Evolutionary conservation across 2,888 invertebrate species (phyloP), one percentile per base, ranked within the genome.

Genomic region (Mamestra brassicae): DNA sequence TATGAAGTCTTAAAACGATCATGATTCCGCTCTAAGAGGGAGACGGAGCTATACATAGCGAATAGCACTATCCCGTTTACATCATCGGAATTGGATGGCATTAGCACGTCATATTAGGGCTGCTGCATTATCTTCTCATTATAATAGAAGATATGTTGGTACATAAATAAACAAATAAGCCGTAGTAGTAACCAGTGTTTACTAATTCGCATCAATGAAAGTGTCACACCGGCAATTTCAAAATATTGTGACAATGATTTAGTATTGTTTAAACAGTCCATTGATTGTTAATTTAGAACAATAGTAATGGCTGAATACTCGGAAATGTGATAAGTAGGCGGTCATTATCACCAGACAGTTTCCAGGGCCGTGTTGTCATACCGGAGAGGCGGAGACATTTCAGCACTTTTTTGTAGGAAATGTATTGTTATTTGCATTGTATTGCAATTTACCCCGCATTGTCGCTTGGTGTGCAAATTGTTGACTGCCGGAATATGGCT

Each of bases 251-350:
- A 67, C 42, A 71, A 71, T 47, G 54, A n/a, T 66, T 68, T 36
- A 50, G 63, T 65, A 72, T 81, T 69, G 78, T 78, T 36, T 47
- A 70, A 61, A 75, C n/a, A 54, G 6, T 63, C 54, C 36, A 79
- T 82, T 82, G 82, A 82, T 76, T 82, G 61, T 76, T 62, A 65
- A 68, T 65, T 64, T 55, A 76, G 38, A 80, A 82, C 82, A 82
- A 82, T 82, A 73, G 72, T 64, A 67, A 70, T 75, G 75, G 76
- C 45, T 70, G 54, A 82, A 79, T 70, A 72, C 36, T 71, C 70
- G 82, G 82, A 82, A 82, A 76, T 80, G 67, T 73, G 45, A 64
- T 79, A 68, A 71, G 75, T 74, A 52, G 60, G 8, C 75, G 15
- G 38, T 60, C 61, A 71, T 65, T 67, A 74, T 60, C 26, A 34